Base-by-base conservation (phyloP, 1,140 invertebrate genomes). In the Eumaeus atala region DNA sequence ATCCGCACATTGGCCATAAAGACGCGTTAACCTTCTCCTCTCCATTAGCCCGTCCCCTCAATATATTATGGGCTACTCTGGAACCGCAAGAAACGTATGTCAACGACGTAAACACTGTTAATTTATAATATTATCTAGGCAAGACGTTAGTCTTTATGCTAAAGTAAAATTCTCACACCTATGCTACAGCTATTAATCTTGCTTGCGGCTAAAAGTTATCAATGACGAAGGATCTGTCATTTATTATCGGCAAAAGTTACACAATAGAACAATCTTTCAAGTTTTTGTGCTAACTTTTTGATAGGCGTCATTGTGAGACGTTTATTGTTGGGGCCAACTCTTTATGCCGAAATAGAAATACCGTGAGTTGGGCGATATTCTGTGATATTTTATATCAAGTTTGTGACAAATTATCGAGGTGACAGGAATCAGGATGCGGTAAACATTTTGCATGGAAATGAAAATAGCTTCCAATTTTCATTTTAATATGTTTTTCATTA, bases 251-350 rank as follows among this genome's bases (percentile, higher is more conserved):
- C 40, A 18, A 44, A 44, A 44, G 14, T 44, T 44, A 44, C 12
- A 44, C 40, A 44, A 44, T 44, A 44, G 40, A 44, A 16, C 40
- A 44, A 44, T 44, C 40, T 44, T 44, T 44, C 40, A 44, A 44
- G 40, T 44, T 44, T 44, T 44, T 44, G 40, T 44, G 40, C 16
- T 44, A 44, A 44, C 40, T 44, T 44, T 44, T 44, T 44, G 40
- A 44, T 44, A 44, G 40, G 40, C 40, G 40, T 44, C 16, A 44
- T 44, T 44, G 40, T 44, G 40, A 17, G 40, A 44, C 12, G 40
- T 44, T 44, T 44, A 44, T 44, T 44, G 40, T 44, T 44, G 40
- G 40, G 40, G 9, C 14, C 40, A 44, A 44, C 40, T 44, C 40
- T 44, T 44, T 44, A 44, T 44, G 9, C 40, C 40, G 40, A 14